These are phyloP conservation scores for Stenoptilia bipunctidactyla DNA, from an alignment of 2,888 invertebrate genomes.

Conservation along the genomic window DNA sequence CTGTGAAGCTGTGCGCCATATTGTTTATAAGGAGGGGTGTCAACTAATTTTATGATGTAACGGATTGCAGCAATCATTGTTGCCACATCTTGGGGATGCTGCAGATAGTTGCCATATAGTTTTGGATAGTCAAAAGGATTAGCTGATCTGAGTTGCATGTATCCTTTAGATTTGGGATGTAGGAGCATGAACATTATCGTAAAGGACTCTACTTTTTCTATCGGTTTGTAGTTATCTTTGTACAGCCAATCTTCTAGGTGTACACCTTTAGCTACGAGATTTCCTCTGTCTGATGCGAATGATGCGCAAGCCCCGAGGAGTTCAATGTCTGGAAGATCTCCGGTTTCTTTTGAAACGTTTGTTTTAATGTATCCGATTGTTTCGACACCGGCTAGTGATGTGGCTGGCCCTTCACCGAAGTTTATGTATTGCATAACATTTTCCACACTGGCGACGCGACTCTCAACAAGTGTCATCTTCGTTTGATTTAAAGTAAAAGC, in stretches of 20 bases:
- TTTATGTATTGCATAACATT: slow-evolving; percentile 41
- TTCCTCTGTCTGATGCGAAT: slow-evolving; percentile 68
- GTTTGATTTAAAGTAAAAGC: slow-evolving; percentile 64
- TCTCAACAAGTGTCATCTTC: slow-evolving; percentile 33
- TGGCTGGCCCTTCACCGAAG: slow-evolving; percentile 64
- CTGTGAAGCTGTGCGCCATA: slow-evolving; percentile 70
- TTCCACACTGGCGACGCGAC: slow-evolving; percentile 31
- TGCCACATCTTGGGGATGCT: slow-evolving; percentile 70
- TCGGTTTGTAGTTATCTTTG: slow-evolving; percentile 41
- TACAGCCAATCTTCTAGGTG: slow-evolving; percentile 51
- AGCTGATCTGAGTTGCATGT: slow-evolving; percentile 71
- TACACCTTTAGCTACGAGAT: slow-evolving; percentile 43
- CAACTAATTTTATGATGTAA: slow-evolving; percentile 66
- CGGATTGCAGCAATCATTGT: slow-evolving; percentile 71
- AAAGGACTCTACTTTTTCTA: slow-evolving; percentile 55
- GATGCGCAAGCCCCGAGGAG: slow-evolving; percentile 70
- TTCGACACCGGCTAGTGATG: slow-evolving; percentile 69
- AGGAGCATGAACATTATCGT: slow-evolving; percentile 68
- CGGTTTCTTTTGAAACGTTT: slow-evolving; percentile 60
- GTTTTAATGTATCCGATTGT: slow-evolving; percentile 72
- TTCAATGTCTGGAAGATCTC: slow-evolving; percentile 76
- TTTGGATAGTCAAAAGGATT: slow-evolving; percentile 76
- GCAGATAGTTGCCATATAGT: slow-evolving; percentile 81
- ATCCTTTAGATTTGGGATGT: slow-evolving; percentile 75
- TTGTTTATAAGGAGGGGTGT: slow-evolving; percentile 70